Conservation (phyloP, 1,140 invertebrate species). For the Aradophagus sp. region DNA sequence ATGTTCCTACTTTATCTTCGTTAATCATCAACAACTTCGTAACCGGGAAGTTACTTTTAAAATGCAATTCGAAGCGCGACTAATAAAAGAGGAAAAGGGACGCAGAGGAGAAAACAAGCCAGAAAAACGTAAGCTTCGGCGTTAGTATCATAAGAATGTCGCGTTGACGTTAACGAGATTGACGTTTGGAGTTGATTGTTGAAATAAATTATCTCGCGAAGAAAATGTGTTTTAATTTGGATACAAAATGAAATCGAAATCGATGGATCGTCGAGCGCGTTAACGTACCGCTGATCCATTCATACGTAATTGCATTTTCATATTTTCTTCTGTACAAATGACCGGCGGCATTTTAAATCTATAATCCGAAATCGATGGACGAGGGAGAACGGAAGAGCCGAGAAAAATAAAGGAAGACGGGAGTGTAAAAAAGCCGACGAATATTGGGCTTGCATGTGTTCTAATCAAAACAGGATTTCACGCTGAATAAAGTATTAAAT, state of each 20-base stretch:
- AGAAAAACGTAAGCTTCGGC: slow-evolving; percentile 1
- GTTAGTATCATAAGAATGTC: slow-evolving; percentile 21
- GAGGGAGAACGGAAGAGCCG: no score
- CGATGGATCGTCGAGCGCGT: slow-evolving; percentile 1
- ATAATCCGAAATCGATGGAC: no score
- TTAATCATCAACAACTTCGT: slow-evolving; percentile 45
- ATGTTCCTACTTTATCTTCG: slow-evolving; percentile 43
- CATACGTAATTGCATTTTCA: no score
- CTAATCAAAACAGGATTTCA: no score
- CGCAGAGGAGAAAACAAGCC: not conserved
- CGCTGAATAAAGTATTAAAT: no score
- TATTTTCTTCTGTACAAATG: no score
- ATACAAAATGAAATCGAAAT: not conserved
- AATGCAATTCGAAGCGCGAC: slow-evolving; percentile 30
- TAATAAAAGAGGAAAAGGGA: slow-evolving; percentile 26
- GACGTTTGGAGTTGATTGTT: slow-evolving; percentile 4
- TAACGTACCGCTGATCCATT: slow-evolving; percentile 9
- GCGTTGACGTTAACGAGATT: slow-evolving; percentile 8
- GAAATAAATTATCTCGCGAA: slow-evolving; percentile 18
- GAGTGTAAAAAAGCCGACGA: no score
- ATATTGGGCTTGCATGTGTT: no score
- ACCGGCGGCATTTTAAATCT: no score
- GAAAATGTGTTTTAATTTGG: slow-evolving; percentile 3
- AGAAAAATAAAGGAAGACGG: no score
- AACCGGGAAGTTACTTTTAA: slow-evolving; percentile 35